Evolutionary conservation across 2,888 invertebrate species (phyloP), one percentile per base, ranked within the genome.

Genomic region (Eumerus sabulonum): DNA sequence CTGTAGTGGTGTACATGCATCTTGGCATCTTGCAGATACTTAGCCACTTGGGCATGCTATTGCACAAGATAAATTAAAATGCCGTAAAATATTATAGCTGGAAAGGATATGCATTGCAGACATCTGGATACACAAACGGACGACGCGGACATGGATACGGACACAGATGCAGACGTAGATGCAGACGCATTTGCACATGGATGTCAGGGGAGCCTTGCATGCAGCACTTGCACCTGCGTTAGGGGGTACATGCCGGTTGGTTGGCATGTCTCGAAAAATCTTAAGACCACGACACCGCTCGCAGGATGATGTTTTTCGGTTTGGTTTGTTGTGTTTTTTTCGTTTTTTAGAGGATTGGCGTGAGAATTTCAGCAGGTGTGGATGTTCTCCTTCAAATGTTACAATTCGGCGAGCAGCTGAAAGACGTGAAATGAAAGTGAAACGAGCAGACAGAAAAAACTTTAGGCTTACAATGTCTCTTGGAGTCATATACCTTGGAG

Each of bases 301-400:
- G 56, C 64, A 71, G 67, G 74, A 77, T 74, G 70, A 76, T 77
- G 64, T 66, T 68, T 68, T 74, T 60, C 50, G 62, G n/a, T n/a
- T n/a, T n/a, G n/a, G n/a, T n/a, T n/a, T n/a, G n/a, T n/a, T n/a
- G n/a, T n/a, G n/a, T n/a, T n/a, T n/a, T n/a, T n/a, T n/a, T n/a
- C n/a, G n/a, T n/a, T 51, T 64, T 50, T 64, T 27, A 47, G 14
- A 73, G 54, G 45, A 60, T 64, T 74, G 68, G 63, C 79, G 79
- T 79, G 79, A 79, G 79, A 79, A 74, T 60, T 79, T 70, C 40
- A 74, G 79, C 79, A 79, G 79, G 79, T 79, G 79, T 54, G 79
- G 79, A 79, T 60, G 51, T 45, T 64, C 54, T 45, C 60, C 54
- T 44, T 60, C 54, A 79, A 79, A 79, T 74, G 79, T 70, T 64